phyloP scores from a whole-genome alignment of 2,888 invertebrate species.

The Sthenelais limicola region DNA sequence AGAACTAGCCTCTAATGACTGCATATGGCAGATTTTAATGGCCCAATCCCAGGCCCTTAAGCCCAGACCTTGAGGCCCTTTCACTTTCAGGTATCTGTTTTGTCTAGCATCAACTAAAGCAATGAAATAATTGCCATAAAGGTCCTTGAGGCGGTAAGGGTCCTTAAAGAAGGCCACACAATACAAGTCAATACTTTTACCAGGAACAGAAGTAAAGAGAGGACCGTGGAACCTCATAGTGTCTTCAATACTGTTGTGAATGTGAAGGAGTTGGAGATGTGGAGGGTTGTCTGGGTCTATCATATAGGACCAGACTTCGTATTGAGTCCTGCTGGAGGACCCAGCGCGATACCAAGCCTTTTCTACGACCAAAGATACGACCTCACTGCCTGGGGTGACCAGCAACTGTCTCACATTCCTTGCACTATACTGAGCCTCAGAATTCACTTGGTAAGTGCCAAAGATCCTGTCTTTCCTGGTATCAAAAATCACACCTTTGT shows the following conservation, averaged over 20 bases:
- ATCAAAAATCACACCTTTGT: constrained; percentile 21
- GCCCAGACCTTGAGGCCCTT: constrained; percentile 7
- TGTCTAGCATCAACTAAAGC: background rate
- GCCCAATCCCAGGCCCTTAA: background rate
- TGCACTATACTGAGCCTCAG: background rate
- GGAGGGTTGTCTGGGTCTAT: background rate
- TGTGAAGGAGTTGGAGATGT: background rate
- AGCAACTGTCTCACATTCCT: constrained; percentile 5
- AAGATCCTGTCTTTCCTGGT: background rate
- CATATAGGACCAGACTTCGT: constrained; percentile 18
- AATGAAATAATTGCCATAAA: constrained; percentile 24
- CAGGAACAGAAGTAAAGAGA: background rate
- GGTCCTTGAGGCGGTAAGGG: constrained; percentile 19
- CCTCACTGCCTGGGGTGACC: background rate
- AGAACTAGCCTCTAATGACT: constrained; percentile 6
- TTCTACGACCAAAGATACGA: background rate
- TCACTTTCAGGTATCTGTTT: constrained; percentile 25
- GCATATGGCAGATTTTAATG: background rate
- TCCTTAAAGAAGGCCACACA: constrained; percentile 37
- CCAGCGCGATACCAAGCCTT: background rate
- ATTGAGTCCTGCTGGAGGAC: background rate
- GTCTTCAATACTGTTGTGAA: constrained; percentile 11
- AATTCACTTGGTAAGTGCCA: constrained; percentile 5
- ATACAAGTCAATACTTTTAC: constrained; percentile 13
- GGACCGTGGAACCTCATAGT: constrained; percentile 23